Evolutionary conservation across 2,113 vertebrate genomes (phyloP), one percentile per base, ranked within the genome.

Genomic region (Oryzias javanicus): DNA sequence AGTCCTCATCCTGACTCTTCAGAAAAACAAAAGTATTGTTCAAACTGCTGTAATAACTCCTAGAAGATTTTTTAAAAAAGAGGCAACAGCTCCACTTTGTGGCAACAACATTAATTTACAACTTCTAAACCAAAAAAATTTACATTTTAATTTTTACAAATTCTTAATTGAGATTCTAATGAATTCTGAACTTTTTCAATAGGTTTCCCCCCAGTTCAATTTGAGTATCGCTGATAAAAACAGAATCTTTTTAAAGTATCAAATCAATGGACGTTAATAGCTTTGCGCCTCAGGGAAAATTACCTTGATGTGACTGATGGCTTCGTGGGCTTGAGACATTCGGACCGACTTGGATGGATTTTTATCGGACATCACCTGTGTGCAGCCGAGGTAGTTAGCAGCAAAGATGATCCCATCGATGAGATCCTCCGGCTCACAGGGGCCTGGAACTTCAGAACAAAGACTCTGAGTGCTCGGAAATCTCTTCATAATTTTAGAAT

Each of bases 351-450:
- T 99, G 74, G 97, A 95, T 0, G 97, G 97, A 79, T 99, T 99
- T 58, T 96, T 92, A 78, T 99, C 96, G 0, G 97, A 99, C 17
- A 98, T 85, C 79, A 99, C 91, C 87, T 98, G 96, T 1, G 97
- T 98, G 67, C 95, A 99, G 63, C 97, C 97, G 86, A 99, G 89
- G 89, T 98, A 99, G 90, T 99, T 99, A 80, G 97, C 97, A 29
- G 97, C 97, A 63, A 99, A 99, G 83, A 99, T 99, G 87, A 99
- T 99, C 14, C 97, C 97, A 67, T 98, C 96, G 4, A 99, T 96
- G 62, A 99, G 97, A 82, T 99, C 97, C 67, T 99, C 97, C 0
- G 97, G 97, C 74, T 99, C 97, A 67, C 97, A 99, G 14, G 97
- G 97, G 17, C 97, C 97, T 89, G 97, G 97, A 80, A 99, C 97